Evolutionary conservation across 2,888 invertebrate genomes (phyloP), one percentile per base, ranked within the genome.

Genomic region (Eristalis intricaria): DNA sequence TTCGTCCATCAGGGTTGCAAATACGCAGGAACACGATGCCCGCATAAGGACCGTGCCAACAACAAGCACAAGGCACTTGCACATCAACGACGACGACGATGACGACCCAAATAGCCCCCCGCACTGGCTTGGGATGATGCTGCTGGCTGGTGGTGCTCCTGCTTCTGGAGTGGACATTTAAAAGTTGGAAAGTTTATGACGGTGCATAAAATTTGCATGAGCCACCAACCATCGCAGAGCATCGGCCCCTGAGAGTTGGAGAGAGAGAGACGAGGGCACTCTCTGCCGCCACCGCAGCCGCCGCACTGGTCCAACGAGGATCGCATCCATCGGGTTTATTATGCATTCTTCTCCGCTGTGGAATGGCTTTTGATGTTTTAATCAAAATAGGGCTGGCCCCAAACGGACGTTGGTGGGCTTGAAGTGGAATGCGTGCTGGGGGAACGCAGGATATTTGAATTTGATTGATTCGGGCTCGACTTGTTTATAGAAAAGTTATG

Each of bases 181-280:
- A 78, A 77, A 86, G 85, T 78, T 86, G 85, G 77, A 61, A 89
- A 89, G 82, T 89, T 89, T 89, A 89, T 89, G 89, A 89, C 74
- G 78, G 76, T 89, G 87, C 88, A 89, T 89, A 89, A 88, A 89
- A 89, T 89, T 89, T 89, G 84, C 89, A 89, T 89, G 84, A 79
- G 35, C 60, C 73, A 64, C 32, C 56, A 23, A 75, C 29, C 60
- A 13, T 26, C 60, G 2, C 13, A 23, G 32, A 32, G 60, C 23
- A 26, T 60, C 13, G 23, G 26, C 23, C 60, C 60, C 22, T 5
- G 60, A 60, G 26, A 26, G 4, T 1, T 2, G 4, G 26, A 26
- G 2, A 29, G 29, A 4, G 32, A 10, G 8, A 7, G 26, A 26
- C 26, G 26, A 1, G 60, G 26, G 60, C 60, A 60, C 26, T 60